Evolutionary conservation across 1,140 invertebrate genomes (phyloP).

Genomic region (Listronotus oregonensis): DNA sequence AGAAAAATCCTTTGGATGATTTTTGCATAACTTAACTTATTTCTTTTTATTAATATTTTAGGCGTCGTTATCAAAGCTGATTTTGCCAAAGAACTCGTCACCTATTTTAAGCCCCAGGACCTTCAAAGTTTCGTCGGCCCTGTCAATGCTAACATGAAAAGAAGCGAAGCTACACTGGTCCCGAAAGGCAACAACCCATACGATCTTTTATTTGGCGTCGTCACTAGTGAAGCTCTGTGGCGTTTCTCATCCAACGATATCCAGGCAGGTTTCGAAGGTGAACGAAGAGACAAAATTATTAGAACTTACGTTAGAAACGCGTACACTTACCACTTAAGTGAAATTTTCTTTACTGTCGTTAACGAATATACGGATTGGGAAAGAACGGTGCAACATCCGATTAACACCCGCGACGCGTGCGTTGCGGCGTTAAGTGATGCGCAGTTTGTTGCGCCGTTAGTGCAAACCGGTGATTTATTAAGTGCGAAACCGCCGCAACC

Average conservation of each 20-base stretch:
- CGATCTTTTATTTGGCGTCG: slow-evolving; percentile 82
- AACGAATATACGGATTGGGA: slow-evolving; percentile 99
- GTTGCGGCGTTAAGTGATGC: slow-evolving; percentile 92
- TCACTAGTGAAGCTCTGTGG: slow-evolving; percentile 82
- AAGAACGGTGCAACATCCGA: slow-evolving; percentile 86
- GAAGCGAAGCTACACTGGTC: slow-evolving; percentile 59
- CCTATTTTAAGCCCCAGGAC: slow-evolving; percentile 69
- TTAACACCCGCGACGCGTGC: slow-evolving; percentile 89
- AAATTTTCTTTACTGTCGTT: slow-evolving; percentile 94
- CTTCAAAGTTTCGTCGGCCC: slow-evolving; percentile 67
- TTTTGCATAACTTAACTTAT: no score
- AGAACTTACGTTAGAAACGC: slow-evolving; percentile 92
- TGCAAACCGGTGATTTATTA: slow-evolving; percentile 80
- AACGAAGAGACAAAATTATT: slow-evolving; percentile 87
- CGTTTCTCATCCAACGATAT: slow-evolving; percentile 83
- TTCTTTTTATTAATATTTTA: slow-evolving; percentile 3
- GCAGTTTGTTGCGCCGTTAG: slow-evolving; percentile 83
- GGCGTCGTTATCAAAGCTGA: slow-evolving; percentile 81
- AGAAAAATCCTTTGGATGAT: no score
- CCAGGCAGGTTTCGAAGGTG: slow-evolving; percentile 85
- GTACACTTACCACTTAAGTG: slow-evolving; percentile 92
- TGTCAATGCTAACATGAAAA: slow-evolving; percentile 67
- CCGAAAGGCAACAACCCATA: slow-evolving; percentile 62
- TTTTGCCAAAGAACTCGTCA: slow-evolving; percentile 74
- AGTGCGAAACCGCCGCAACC: slow-evolving; percentile 60